Base-by-base conservation (phyloP, 2,888 invertebrate species). In the Lochmaea crataegi region DNA sequence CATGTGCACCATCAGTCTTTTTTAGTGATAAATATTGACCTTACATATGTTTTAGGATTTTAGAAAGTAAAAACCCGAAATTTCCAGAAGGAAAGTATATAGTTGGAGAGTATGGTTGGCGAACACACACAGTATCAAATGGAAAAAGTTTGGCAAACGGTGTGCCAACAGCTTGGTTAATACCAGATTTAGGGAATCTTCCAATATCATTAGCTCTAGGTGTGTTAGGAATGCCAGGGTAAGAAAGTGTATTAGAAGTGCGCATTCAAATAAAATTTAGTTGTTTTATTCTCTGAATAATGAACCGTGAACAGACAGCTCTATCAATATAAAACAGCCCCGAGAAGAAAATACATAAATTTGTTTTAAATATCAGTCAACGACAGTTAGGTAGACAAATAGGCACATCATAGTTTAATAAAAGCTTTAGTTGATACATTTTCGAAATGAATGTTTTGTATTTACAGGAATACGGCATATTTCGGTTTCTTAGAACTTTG, bases 401-500 rank as follows among this genome's bases (percentile, higher is more conserved):
- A 22, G 22, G 22, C 22, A 22, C 22, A 22, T n/a, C n/a, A 2
- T 26, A 16, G 26, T 63, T 3, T 14, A n/a, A 14, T 6, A 26
- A 41, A 51, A 7, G 7, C 32, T 32, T 32, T 32, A 32, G 32
- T 32, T 7, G 12, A 48, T 11, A 26, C 7, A 41, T 32, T 41
- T 7, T 14, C 10, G 1, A 63, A 63, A 45, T 10, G 32, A 65
- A 51, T 16, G 5, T 48, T 6, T 64, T 18, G 26, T n/a, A 60
- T 66, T 77, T 75, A 45, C 65, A 93, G 94, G 26, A 91, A 91
- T 79, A 93, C 94, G 2, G 93, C 94, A 0, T 92, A 93, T 82
- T 94, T 94, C 86, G 94, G 94, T 1, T 86, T 94, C 12, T 85
- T 91, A 76, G 92, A 94, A 78, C 86, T 94, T 73, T 94, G 93